Base-by-base conservation (phyloP, 2,797 vertebrate species). In the Taeniopygia guttata region DNA sequence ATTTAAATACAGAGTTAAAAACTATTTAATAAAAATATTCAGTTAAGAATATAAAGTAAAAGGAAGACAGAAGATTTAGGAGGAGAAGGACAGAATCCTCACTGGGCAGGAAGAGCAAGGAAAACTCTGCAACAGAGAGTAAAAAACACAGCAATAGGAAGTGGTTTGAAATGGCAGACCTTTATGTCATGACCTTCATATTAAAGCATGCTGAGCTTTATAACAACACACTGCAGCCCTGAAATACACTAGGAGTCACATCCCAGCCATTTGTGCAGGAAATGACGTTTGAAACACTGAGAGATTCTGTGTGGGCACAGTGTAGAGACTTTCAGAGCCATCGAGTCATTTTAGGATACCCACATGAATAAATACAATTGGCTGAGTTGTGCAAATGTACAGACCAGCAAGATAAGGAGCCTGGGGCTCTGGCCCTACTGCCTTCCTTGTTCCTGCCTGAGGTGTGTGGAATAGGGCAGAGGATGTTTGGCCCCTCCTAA, bases 121-220 rank as follows among this genome's bases (percentile, higher is more conserved):
- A 97, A 98, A 97, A 97, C 96, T 98, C 99, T 99, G 99, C 92
- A 99, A 99, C 94, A 99, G 97, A 98, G 97, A 98, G 98, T 96
- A 97, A 81, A 88, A 96, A 91, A 94, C 22, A 75, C 73, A 87
- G 96, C 40, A 79, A 17, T 77, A 49, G 78, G 48, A 60, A 86
- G 96, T 95, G 91, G 98, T 96, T 95, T 97, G 96, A 97, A 95
- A 96, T 97, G 87, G 77, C 84, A 94, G 86, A 94, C 90, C 58
- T 81, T 93, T 83, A 77, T 7, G 15, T 72, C 88, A 94, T 6
- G 9, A 89, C 87, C 88, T 90, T 84, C 64, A 86, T 32, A 64
- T 91, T 56, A 82, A 84, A 94, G 94, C 94, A 93, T 69, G 94
- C 96, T 84, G 87, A 93, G 34, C 84, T 96, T 62, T 48, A 58